Conservation (phyloP, 1,140 invertebrate species). For the Penaeus vannamei region DNA sequence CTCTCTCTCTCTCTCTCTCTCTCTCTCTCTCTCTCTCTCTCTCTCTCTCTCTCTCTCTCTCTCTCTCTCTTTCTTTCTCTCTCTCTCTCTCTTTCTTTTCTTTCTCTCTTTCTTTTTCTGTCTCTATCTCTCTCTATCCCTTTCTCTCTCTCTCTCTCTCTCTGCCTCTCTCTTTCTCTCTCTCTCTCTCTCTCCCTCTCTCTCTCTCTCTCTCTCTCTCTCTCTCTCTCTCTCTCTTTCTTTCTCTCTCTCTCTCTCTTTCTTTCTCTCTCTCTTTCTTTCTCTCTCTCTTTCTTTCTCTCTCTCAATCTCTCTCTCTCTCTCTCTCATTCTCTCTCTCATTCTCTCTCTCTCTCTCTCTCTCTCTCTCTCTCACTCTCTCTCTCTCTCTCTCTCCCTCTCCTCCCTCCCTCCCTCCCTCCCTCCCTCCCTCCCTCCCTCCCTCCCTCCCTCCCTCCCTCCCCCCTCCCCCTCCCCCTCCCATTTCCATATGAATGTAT, state of each 20-base stretch:
- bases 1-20: neutral
- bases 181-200: neutral
- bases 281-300: neutral
- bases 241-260: neutral
- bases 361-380: neutral
- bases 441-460: too few species aligned
- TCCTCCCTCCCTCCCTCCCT: too few species aligned
- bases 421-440: too few species aligned
- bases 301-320: too few species aligned
- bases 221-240: conserved; percentile 24
- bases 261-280: neutral
- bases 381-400: neutral
- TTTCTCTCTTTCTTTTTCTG: neutral
- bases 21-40: neutral
- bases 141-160: neutral
- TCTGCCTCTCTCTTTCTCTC: conserved; percentile 23
- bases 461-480: too few species aligned
- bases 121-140: conserved; percentile 10
- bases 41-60: conserved; percentile 8
- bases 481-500: too few species aligned
- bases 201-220: neutral
- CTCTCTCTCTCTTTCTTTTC: neutral
- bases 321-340: neutral
- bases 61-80: neutral
- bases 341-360: neutral